These are phyloP conservation scores for Nomada goodeniana DNA, from an alignment of 2,888 invertebrate genomes.

Conservation along the genomic window DNA sequence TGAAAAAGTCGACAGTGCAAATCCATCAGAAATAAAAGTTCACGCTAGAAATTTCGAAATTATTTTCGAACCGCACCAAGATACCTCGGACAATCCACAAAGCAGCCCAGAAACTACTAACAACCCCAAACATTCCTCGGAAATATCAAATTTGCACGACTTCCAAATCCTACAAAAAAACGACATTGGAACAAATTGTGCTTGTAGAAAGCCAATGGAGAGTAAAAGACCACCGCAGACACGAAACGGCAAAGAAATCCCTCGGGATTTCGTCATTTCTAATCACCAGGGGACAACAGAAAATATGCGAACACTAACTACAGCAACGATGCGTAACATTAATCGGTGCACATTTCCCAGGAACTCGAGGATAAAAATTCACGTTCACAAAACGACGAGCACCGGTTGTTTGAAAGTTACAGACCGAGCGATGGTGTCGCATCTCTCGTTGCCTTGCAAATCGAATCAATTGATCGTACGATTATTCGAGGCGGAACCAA, in stretches of 20 bases:
- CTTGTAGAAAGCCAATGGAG: too few species aligned
- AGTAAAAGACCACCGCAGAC: too few species aligned
- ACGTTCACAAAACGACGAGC: conserved; percentile 16
- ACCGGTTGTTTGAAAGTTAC: neutral
- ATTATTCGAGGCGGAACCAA: conserved; percentile 64
- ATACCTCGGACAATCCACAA: too few species aligned
- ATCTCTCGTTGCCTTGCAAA: conserved; percentile 65
- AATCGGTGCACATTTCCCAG: neutral
- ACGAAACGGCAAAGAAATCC: neutral
- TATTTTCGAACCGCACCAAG: neutral
- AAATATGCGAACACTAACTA: too few species aligned
- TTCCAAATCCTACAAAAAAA: too few species aligned
- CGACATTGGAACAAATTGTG: too few species aligned
- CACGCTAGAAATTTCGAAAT: neutral
- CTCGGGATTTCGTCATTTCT: neutral
- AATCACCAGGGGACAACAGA: neutral
- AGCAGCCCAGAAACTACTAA: neutral
- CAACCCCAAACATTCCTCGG: too few species aligned
- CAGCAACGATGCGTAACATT: too few species aligned
- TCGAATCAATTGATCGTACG: conserved; percentile 52
- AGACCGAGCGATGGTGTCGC: neutral
- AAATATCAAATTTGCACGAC: too few species aligned
- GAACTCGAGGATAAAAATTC: conserved; percentile 37
- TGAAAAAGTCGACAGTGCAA: conserved; percentile 2
- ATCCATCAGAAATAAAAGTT: neutral